phyloP scores from a whole-genome alignment of 1,140 invertebrate genomes.

The Laupala kohalensis region DNA sequence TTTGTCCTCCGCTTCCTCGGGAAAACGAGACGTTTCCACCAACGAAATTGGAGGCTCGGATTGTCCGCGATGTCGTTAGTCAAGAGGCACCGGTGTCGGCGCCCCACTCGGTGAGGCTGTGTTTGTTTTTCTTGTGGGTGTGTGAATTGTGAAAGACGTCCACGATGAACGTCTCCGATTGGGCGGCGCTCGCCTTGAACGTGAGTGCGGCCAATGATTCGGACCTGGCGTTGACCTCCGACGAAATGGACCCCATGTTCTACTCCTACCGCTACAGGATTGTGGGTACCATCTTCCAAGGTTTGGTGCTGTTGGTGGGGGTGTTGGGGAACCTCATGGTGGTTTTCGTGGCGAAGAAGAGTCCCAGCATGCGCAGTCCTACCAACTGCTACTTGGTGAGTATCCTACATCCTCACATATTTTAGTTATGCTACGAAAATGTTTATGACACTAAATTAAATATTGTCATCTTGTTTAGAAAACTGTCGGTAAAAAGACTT shows the following conservation, averaged over 20 bases:
- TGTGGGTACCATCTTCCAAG: constrained; percentile 42
- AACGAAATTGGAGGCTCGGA: too few relatives aligned
- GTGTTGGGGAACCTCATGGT: constrained; percentile 42
- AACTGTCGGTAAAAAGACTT: too few relatives aligned
- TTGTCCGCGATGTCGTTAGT: neutral
- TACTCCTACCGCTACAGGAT: constrained; percentile 35
- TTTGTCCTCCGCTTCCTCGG: too few relatives aligned
- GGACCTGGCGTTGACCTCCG: neutral
- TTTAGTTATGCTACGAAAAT: too few relatives aligned
- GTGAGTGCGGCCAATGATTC: constrained; percentile 4
- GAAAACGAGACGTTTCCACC: too few relatives aligned
- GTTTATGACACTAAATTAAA: too few relatives aligned
- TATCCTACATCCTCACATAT: too few relatives aligned
- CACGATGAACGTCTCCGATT: neutral
- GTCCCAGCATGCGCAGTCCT: constrained; percentile 39
- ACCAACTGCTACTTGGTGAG: constrained; percentile 47
- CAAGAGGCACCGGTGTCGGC: too few relatives aligned
- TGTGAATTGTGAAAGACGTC: too few relatives aligned
- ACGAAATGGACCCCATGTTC: constrained; percentile 24
- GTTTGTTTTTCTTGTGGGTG: too few relatives aligned
- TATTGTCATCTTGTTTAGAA: too few relatives aligned
- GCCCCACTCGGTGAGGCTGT: neutral
- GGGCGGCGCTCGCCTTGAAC: neutral
- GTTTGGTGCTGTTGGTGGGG: constrained; percentile 39
- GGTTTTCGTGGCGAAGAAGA: constrained; percentile 34